Evolutionary conservation across 2,888 invertebrate species (phyloP).

Genomic region (Keiferia lycopersicella): DNA sequence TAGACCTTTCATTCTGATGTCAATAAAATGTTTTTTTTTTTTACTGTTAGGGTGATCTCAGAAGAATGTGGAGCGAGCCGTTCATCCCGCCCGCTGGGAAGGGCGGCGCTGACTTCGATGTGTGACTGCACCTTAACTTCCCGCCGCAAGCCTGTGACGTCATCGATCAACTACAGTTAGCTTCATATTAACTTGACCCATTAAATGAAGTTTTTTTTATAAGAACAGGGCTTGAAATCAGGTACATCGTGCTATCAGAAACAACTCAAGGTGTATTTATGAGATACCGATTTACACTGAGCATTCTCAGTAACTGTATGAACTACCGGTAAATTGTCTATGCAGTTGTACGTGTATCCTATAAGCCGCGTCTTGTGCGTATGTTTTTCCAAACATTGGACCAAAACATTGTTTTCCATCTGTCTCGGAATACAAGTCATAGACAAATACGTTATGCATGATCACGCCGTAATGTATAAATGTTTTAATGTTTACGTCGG

Average conservation of each 20-base stretch:
- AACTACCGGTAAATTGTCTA: too few relatives aligned
- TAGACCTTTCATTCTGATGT: background rate
- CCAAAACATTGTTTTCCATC: too few relatives aligned
- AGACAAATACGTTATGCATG: too few relatives aligned
- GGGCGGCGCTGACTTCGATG: slow-evolving; percentile 72
- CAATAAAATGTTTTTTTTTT: background rate
- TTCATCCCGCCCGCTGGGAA: slow-evolving; percentile 93
- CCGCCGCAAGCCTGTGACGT: slow-evolving; percentile 14
- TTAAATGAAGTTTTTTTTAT: background rate
- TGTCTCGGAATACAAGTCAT: too few relatives aligned
- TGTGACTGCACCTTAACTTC: slow-evolving; percentile 54
- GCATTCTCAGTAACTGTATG: too few relatives aligned
- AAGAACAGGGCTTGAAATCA: background rate
- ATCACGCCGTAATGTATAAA: too few relatives aligned
- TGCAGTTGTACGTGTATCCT: background rate
- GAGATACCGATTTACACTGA: too few relatives aligned
- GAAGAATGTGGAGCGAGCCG: slow-evolving; percentile 99
- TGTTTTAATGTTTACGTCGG: too few relatives aligned
- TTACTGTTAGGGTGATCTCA: slow-evolving; percentile 91
- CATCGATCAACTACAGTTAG: background rate
- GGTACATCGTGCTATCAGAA: too few relatives aligned
- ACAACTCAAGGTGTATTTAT: too few relatives aligned
- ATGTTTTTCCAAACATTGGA: too few relatives aligned
- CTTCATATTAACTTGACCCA: background rate
- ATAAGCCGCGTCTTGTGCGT: too few relatives aligned